phyloP scores from a whole-genome alignment of 2,888 invertebrate species.

The Trisateles emortualis region DNA sequence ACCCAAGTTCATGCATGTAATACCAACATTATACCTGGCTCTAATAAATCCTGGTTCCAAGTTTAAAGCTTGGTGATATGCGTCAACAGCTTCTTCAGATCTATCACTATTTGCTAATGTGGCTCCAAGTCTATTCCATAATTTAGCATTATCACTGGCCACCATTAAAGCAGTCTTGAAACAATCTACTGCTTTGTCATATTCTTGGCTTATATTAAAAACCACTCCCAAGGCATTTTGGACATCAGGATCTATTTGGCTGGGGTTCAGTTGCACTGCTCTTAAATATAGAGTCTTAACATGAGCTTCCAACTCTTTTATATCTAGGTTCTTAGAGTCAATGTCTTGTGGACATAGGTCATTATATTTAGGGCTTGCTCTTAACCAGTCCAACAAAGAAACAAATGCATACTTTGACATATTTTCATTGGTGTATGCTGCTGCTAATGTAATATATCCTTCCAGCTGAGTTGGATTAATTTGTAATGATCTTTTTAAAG shows the following conservation, averaged over 20 bases:
- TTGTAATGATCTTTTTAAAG: constrained; percentile 94
- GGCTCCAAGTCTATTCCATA: constrained; percentile 99
- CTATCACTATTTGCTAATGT: constrained; percentile 98
- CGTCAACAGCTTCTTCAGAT: constrained; percentile 98
- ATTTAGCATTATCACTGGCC: constrained; percentile 92
- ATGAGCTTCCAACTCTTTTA: constrained; percentile 84
- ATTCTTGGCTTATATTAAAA: constrained; percentile 97
- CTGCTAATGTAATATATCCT: constrained; percentile 96
- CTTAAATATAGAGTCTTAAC: constrained; percentile 92
- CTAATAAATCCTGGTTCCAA: constrained; percentile 98
- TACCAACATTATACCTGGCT: constrained; percentile 98
- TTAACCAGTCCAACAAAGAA: constrained; percentile 92
- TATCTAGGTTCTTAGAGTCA: constrained; percentile 71
- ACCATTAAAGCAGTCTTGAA: constrained; percentile 96
- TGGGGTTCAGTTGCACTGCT: constrained; percentile 92
- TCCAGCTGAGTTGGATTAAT: constrained; percentile 93
- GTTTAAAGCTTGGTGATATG: constrained; percentile 96
- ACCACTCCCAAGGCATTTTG: constrained; percentile 98
- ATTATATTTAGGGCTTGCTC: constrained; percentile 93
- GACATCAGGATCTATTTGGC: constrained; percentile 94
- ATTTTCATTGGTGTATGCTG: constrained; percentile 98
- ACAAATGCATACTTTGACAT: constrained; percentile 96
- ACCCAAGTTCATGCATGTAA: constrained; percentile 98
- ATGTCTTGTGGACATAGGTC: constrained; percentile 89
- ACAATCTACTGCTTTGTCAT: constrained; percentile 98